phyloP scores from a whole-genome alignment of 1,140 invertebrate species.

The Theocolax elegans region DNA sequence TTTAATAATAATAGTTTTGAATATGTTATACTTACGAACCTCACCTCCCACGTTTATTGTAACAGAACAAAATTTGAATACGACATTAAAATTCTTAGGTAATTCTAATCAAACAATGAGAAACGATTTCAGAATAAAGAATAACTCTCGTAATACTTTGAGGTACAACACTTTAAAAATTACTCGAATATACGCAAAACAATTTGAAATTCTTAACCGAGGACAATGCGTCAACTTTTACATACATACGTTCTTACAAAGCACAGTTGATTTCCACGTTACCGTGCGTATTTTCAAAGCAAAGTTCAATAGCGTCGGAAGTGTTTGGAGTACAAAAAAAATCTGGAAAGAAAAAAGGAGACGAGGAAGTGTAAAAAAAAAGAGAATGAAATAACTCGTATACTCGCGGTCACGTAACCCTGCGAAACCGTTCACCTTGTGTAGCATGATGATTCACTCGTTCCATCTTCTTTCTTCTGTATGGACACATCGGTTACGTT shows the following conservation, averaged over 20 bases:
- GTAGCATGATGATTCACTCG: slow-evolving; percentile 33
- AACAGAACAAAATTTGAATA: too few relatives aligned
- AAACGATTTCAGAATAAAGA: too few relatives aligned
- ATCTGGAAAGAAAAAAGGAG: slow-evolving; percentile 15
- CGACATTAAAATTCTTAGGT: too few relatives aligned
- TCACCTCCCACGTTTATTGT: too few relatives aligned
- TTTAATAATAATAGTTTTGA: too few relatives aligned
- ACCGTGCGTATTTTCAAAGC: not conserved
- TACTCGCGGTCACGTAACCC: not conserved
- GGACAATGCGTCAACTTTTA: not conserved
- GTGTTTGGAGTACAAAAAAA: not conserved
- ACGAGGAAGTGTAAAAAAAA: slow-evolving; percentile 4
- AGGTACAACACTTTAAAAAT: too few relatives aligned
- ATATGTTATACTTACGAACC: too few relatives aligned
- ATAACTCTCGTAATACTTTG: too few relatives aligned
- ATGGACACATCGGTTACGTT: too few relatives aligned
- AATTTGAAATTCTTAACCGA: slow-evolving; percentile 2
- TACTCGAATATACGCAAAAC: too few relatives aligned
- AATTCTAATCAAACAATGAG: too few relatives aligned
- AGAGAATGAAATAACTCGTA: slow-evolving; percentile 13
- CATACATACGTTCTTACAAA: not conserved
- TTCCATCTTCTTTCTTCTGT: not conserved
- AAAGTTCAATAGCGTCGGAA: slow-evolving; percentile 7
- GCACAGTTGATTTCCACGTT: not conserved
- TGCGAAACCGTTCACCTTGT: slow-evolving; percentile 31